Evolutionary conservation across 2,113 vertebrate species (phyloP).

Genomic region (Delphinus delphis): DNA sequence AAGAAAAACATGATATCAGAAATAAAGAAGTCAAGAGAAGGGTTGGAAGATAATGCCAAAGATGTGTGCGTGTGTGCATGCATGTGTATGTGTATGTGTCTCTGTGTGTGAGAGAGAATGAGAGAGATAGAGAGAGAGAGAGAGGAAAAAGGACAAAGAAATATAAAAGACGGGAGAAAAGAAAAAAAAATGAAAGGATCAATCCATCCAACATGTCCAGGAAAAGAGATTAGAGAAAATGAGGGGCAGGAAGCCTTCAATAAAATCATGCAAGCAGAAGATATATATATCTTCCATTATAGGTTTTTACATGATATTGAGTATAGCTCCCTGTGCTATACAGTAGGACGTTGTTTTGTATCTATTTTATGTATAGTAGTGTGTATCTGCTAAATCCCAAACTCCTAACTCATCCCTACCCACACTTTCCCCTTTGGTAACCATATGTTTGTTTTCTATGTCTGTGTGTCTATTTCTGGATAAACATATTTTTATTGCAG

Average conservation of each 20-base stretch:
- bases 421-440: not conserved
- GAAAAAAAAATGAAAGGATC: not conserved
- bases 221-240: not conserved
- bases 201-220: not conserved
- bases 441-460: not conserved
- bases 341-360: not conserved
- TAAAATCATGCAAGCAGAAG: not conserved
- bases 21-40: not conserved
- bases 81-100: not conserved
- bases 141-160: not conserved
- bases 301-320: not conserved
- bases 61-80: no score
- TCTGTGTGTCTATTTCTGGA: not conserved
- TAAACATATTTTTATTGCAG: not conserved
- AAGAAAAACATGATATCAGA: not conserved
- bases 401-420: not conserved
- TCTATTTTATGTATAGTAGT: fast-evolving
- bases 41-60: not conserved
- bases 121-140: no score
- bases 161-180: not conserved
- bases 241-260: not conserved
- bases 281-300: not conserved
- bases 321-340: no score
- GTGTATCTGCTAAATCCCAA: not conserved
- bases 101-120: not conserved